These are phyloP conservation scores for Drosophila pallidifrons DNA, from an alignment of 1,140 invertebrate species.

Conservation along the genomic window DNA sequence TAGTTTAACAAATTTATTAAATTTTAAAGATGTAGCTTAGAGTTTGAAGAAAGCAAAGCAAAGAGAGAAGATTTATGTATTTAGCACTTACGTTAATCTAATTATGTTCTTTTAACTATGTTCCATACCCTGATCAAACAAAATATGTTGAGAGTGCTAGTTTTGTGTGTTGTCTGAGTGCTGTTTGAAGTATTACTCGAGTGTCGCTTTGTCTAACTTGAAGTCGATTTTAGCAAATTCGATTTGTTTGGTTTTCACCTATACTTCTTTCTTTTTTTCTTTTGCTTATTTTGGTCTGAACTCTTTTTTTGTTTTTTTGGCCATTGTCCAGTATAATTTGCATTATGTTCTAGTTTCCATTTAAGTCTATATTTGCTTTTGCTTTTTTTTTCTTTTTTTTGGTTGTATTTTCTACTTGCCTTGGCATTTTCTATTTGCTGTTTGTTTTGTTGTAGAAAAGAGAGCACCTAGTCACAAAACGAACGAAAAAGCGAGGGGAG, in stretches of 20 bases:
- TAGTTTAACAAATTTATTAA: no score
- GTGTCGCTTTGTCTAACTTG: conserved; percentile 6
- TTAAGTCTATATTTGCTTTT: conserved; percentile 52
- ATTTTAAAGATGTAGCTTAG: no score
- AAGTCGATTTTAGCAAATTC: conserved; percentile 10
- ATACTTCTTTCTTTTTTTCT: not conserved
- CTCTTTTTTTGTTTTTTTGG: conserved; percentile 40
- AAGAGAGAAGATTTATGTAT: no score
- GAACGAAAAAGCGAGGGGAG: no score
- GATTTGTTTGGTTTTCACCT: conserved; percentile 2
- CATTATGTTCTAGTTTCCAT: conserved; percentile 63
- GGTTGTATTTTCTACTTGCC: conserved; percentile 33
- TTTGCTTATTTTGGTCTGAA: conserved; percentile 25
- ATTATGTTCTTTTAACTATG: no score
- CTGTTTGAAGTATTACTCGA: not conserved
- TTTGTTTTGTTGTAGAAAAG: conserved; percentile 32
- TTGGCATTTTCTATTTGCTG: conserved; percentile 64
- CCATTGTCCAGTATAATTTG: conserved; percentile 60
- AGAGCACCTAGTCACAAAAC: not conserved
- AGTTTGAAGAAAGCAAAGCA: no score
- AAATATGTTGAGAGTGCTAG: not conserved
- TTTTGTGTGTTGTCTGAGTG: no score
- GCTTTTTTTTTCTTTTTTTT: not conserved
- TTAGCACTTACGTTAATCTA: no score
- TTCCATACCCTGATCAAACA: conserved; percentile 8